Base-by-base conservation (phyloP, 2,797 vertebrate species). In the Philypnodon macrostomus region DNA sequence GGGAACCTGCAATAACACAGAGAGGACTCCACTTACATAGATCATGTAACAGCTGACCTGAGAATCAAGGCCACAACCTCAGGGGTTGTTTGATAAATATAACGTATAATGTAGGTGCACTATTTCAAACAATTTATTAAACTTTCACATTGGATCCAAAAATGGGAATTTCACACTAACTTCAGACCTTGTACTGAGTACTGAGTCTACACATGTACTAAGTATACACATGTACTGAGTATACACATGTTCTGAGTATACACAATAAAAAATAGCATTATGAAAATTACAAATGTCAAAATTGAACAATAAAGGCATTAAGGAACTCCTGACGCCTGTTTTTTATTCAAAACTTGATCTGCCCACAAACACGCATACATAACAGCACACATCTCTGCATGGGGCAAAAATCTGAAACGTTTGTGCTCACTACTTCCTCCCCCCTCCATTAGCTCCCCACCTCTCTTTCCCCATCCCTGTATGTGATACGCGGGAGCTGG, bases 241-340 rank as follows among this genome's bases (percentile, higher is more conserved):
- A n/a, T n/a, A n/a, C n/a, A n/a, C n/a, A n/a, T n/a, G n/a, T n/a
- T n/a, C n/a, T n/a, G n/a, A n/a, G n/a, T n/a, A n/a, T n/a, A n/a
- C n/a, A n/a, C n/a, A n/a, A n/a, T n/a, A n/a, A n/a, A n/a, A n/a
- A n/a, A n/a, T n/a, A n/a, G n/a, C n/a, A n/a, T n/a, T n/a, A n/a
- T n/a, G n/a, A n/a, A n/a, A n/a, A n/a, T n/a, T n/a, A 76, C 41
- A 60, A 74, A 77, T 31, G 44, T 6, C 5, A 63, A 55, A 54
- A 27, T 60, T 73, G 69, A 81, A 80, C 80, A 77, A 77, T 77
- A 76, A 68, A 63, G 21, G 55, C 62, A 73, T 81, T 79, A 64
- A 77, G 56, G 68, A 73, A 62, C 13, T 40, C 36, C 32, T 46
- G 21, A 64, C 33, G 67, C 66, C 77, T 81, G 68, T 54, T 63